Evolutionary conservation across 1,140 invertebrate genomes (phyloP).

Genomic region (Cydia splendana): DNA sequence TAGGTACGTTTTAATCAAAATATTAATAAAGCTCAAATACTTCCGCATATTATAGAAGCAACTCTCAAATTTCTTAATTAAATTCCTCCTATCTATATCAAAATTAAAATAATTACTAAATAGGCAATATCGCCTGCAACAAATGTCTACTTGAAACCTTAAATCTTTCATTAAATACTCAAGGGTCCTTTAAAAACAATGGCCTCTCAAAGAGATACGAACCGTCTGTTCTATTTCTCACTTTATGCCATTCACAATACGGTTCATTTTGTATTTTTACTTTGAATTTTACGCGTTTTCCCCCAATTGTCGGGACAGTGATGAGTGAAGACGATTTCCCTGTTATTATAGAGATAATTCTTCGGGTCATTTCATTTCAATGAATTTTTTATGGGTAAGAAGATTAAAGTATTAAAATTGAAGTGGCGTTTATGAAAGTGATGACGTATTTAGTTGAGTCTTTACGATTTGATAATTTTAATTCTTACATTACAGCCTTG

Average conservation of each 20-base stretch:
- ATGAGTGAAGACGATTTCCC: constrained; percentile 16
- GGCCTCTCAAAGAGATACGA: not conserved
- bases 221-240: not conserved
- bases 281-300: not conserved
- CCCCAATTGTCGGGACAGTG: not conserved
- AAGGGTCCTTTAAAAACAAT: constrained; percentile 15
- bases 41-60: not conserved
- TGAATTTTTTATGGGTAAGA: not conserved
- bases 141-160: not conserved
- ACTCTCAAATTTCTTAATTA: not conserved
- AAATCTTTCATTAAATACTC: constrained; percentile 1
- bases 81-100: not conserved
- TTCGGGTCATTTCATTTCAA: constrained; percentile 13
- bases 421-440: not conserved
- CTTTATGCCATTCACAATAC: not conserved
- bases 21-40: not conserved
- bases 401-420: constrained; percentile 4
- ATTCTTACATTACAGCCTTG: too few relatives aligned
- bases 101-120: not conserved
- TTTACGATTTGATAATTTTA: too few relatives aligned
- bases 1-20: not conserved
- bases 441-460: not conserved
- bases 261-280: not conserved
- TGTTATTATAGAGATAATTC: constrained; percentile 12
- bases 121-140: not conserved